Percentiles rank a stretch among this genome's conserved stretches.
Conservation (phyloP, 2,888 invertebrate genomes). For the Punctoribates punctum region DNA sequence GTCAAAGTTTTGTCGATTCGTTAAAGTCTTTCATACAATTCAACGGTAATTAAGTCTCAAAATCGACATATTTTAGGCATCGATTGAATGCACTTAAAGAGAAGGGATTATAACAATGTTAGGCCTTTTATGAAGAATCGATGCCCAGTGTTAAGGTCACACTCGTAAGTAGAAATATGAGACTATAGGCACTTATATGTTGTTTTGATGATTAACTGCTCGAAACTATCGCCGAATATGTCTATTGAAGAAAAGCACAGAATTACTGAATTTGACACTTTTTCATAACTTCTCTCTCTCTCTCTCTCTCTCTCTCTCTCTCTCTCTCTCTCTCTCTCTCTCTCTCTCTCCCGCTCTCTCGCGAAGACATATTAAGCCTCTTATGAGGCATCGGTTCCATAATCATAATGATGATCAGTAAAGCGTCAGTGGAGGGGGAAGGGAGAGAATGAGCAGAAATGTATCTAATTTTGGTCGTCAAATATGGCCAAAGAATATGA, state of each 20-base stretch:
- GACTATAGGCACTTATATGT: constrained; percentile 11
- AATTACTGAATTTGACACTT: constrained; percentile 26
- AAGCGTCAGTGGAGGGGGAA: background rate
- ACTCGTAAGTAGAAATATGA: constrained; percentile 8
- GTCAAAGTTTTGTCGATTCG: too few relatives aligned
- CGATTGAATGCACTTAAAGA: too few relatives aligned
- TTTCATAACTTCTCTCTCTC: too few relatives aligned
- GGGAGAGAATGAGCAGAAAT: background rate
- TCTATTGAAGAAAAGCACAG: background rate
- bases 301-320: too few relatives aligned
- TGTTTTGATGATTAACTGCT: constrained; percentile 22
- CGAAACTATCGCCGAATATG: background rate
- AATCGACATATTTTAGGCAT: too few relatives aligned
- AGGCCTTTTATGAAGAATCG: too few relatives aligned
- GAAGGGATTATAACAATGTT: too few relatives aligned
- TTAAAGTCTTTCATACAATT: too few relatives aligned
- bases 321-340: background rate
- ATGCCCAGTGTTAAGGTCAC: background rate
- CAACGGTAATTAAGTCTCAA: too few relatives aligned
- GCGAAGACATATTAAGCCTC: background rate
- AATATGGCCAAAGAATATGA: constrained; percentile 19
- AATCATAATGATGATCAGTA: constrained; percentile 12
- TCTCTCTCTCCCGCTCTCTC: background rate
- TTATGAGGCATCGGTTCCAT: constrained; percentile 6
- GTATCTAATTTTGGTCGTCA: background rate